Evolutionary conservation across 2,113 vertebrate species (phyloP).

Genomic region (Nothoprocta pentlandii): DNA sequence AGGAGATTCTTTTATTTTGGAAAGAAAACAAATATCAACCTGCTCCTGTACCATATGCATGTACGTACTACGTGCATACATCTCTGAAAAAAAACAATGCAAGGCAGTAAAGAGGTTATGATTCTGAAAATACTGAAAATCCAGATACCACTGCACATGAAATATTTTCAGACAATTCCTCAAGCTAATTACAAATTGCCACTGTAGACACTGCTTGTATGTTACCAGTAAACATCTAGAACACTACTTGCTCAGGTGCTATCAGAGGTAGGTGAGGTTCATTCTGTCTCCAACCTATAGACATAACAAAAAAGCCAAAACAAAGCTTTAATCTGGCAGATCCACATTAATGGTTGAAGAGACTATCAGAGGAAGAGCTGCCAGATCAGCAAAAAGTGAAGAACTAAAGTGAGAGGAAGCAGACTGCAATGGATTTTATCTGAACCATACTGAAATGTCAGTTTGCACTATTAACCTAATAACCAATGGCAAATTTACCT

Average conservation of each 20-base stretch:
- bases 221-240: slow-evolving; percentile 34
- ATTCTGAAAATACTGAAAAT: slow-evolving; percentile 18
- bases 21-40: not conserved
- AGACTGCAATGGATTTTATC: not conserved
- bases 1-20: not conserved
- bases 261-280: slow-evolving; percentile 7
- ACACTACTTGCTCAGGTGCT: not conserved
- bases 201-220: rapidly evolving
- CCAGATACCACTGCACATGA: slow-evolving; percentile 1
- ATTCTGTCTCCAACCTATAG: not conserved
- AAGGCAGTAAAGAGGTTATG: not conserved
- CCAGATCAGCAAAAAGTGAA: slow-evolving; percentile 21
- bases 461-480: not conserved
- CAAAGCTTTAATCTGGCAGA: slow-evolving; percentile 19
- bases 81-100: not conserved
- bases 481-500: not conserved
- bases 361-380: not conserved
- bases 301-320: not conserved
- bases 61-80: not conserved
- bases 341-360: not conserved
- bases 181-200: slow-evolving; percentile 12
- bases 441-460: not conserved
- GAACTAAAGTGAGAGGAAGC: not conserved
- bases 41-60: not conserved
- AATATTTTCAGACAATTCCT: slow-evolving; percentile 39